Evolutionary conservation across 2,797 vertebrate genomes (phyloP).

Genomic region (Todus mexicanus): DNA sequence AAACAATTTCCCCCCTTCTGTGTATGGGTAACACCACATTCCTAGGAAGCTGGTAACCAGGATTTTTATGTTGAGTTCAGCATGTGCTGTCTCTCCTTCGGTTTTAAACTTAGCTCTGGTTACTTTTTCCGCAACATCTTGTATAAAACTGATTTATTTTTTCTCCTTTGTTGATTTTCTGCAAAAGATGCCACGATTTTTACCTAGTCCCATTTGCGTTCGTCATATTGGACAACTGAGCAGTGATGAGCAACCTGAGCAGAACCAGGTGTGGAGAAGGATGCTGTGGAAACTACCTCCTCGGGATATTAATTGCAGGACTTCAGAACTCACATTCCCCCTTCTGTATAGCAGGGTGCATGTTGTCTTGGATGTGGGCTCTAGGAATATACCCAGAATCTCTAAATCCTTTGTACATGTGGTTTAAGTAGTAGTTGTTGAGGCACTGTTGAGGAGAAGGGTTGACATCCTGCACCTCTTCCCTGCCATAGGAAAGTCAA

Average conservation of each 20-base stretch:
- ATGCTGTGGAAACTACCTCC: not conserved
- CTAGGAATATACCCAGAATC: not conserved
- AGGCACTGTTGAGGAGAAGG: not conserved
- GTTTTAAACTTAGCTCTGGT: not conserved
- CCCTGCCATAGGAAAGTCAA: not conserved
- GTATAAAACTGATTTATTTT: not conserved
- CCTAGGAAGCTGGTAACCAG: not conserved
- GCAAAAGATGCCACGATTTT: not conserved
- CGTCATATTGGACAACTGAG: not conserved
- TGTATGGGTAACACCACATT: not conserved
- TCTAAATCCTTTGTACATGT: not conserved
- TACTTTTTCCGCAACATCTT: not conserved
- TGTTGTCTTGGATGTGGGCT: fast-evolving
- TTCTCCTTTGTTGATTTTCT: not conserved
- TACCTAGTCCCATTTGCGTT: not conserved
- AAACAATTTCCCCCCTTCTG: not conserved
- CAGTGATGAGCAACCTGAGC: not conserved
- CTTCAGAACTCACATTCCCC: not conserved
- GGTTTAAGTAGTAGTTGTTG: not conserved
- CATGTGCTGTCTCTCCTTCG: not conserved
- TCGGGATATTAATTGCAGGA: not conserved
- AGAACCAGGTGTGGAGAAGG: not conserved
- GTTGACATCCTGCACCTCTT: not conserved
- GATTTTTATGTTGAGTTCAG: not conserved
- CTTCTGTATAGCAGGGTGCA: not conserved